A percentile compares a stretch with the other conserved stretches of the same genome.
phyloP scores from a whole-genome alignment of 2,797 vertebrate genomes.

The Hydrolagus colliei region DNA sequence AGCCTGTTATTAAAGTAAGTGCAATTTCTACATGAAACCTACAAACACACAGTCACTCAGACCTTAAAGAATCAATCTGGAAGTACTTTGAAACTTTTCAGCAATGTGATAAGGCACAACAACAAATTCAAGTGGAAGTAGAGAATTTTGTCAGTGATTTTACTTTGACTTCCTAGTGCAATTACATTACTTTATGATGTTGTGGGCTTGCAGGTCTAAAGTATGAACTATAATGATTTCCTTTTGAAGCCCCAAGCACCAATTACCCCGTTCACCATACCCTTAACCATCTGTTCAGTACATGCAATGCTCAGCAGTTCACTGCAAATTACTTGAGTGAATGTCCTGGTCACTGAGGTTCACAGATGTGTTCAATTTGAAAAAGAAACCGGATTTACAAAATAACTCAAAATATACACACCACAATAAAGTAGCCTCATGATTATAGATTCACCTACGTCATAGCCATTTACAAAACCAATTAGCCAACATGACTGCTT shows the following conservation, averaged over 20 bases:
- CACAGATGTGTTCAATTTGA: slow-evolving; percentile 56
- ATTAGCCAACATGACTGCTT: neutral
- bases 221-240: slow-evolving; percentile 55
- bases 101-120: too few species aligned
- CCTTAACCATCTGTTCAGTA: slow-evolving; percentile 32
- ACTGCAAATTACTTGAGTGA: slow-evolving; percentile 31
- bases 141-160: neutral
- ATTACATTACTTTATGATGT: slow-evolving; percentile 46
- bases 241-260: slow-evolving; percentile 51
- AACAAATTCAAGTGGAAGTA: too few species aligned
- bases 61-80: too few species aligned
- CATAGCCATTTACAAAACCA: slow-evolving; percentile 55
- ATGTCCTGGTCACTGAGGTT: slow-evolving; percentile 35
- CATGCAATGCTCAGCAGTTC: slow-evolving; percentile 34
- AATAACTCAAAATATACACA: slow-evolving; percentile 52
- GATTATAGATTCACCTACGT: slow-evolving; percentile 52
- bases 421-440: slow-evolving; percentile 43
- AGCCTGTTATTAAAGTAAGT: neutral
- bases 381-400: slow-evolving; percentile 41
- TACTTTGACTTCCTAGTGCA: neutral
- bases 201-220: slow-evolving; percentile 48
- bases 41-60: too few species aligned
- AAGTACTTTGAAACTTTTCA: too few species aligned
- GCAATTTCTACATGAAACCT: neutral
- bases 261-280: slow-evolving; percentile 32